Conservation (phyloP, 2,888 invertebrate genomes). For the Drosophila anomelani region DNA sequence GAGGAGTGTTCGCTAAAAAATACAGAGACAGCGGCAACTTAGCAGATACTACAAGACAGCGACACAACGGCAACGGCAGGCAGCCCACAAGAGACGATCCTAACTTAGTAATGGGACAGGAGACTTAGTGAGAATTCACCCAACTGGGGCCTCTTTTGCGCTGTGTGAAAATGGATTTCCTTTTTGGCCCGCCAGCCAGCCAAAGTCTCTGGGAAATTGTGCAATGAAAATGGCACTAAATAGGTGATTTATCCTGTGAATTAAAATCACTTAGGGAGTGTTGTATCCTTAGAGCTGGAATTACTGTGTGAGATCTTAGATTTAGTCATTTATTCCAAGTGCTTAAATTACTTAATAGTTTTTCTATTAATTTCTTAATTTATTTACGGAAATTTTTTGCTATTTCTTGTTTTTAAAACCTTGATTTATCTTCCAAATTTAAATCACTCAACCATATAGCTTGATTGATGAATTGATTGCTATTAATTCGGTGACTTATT, state of each 20-base stretch:
- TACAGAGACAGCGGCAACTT: constrained; percentile 31
- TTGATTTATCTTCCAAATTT: background rate
- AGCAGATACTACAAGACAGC: constrained; percentile 53
- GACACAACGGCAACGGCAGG: constrained; percentile 20
- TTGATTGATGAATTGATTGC: background rate
- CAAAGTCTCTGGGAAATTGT: constrained; percentile 16
- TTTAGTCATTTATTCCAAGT: background rate
- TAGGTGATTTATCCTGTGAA: constrained; percentile 5
- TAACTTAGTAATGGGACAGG: constrained; percentile 42
- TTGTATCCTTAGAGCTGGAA: background rate
- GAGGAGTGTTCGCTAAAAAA: constrained; percentile 8
- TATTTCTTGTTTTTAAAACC: background rate
- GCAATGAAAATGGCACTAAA: constrained; percentile 24
- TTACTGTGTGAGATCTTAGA: background rate
- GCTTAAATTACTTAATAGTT: background rate
- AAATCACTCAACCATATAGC: background rate
- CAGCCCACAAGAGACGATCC: constrained; percentile 29
- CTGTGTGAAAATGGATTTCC: constrained; percentile 48
- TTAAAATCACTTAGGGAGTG: background rate
- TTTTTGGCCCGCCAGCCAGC: constrained; percentile 14
- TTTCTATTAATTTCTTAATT: background rate
- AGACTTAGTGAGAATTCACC: constrained; percentile 38
- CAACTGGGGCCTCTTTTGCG: constrained; percentile 1
- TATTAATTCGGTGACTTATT: background rate
- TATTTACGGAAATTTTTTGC: no score